Evolutionary conservation across 2,113 vertebrate genomes (phyloP), one percentile per base, ranked within the genome.

Genomic region (Pyxicephalus adspersus): DNA sequence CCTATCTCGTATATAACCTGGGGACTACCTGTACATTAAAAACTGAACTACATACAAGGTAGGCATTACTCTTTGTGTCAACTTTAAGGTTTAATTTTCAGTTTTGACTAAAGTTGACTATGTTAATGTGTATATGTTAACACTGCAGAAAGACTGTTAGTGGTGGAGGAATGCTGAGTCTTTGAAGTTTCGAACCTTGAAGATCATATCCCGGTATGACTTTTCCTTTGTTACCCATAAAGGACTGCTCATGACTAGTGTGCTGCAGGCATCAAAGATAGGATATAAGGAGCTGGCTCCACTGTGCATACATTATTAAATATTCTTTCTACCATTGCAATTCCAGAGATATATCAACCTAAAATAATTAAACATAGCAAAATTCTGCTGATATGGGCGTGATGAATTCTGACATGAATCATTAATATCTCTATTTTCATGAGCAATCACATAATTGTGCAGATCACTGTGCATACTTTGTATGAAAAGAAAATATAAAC

Each of bases 241-340:
- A 16, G 50, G 16, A 4, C 16, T 11, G 20, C 55, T 25, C 29
- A 55, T 31, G 19, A 7, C 4, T 19, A 73, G 26, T 55, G 17
- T 58, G 25, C 25, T 29, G 18, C 54, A 26, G 55, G 70, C 52
- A 55, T 58, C 70, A 58, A 73, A 57, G 52, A 29, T 31, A 73
- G 50, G 26, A 8, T 20, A 26, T 18, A 57, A 55, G 23, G 67
- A 31, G 9, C 2, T 31, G 29, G 29, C 18, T 2, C 31, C 29
- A 13, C 63, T 45, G 65, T 66, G 31, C n/a, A 67, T 67, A 38
- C n/a, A 38, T 38, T 65, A 65, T 38, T 65, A 34, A 65, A 38
- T 38, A 29, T 20, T 64, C 61, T n/a, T 0, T 38, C 19, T 31
- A 64, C 28, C 18, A 19, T 5, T 20, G 19, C 19, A 20, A 31